Conservation (phyloP, 2,113 vertebrate genomes). For the Dolichotis patagonum region DNA sequence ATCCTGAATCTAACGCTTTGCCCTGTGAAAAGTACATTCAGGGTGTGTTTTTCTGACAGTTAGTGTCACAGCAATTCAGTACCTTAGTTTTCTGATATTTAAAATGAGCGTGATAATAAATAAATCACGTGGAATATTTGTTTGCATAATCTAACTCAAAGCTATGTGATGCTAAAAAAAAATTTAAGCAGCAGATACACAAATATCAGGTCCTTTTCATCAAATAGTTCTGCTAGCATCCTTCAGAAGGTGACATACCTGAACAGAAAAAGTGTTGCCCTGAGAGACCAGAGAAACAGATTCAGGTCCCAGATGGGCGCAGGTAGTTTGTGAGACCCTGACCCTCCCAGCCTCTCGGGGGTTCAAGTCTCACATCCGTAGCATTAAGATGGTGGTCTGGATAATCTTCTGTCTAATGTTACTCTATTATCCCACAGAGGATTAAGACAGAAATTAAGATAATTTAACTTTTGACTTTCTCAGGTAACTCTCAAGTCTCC, state of each 20-base stretch:
- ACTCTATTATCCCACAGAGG: not conserved
- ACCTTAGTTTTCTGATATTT: not conserved
- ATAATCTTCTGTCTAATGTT: not conserved
- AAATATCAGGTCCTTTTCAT: constrained; percentile 34
- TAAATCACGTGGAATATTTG: not conserved
- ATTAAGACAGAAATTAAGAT: not conserved
- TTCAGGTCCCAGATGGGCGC: not conserved
- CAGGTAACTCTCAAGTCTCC: not conserved
- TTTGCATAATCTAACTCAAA: constrained; percentile 27
- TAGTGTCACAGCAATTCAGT: not conserved
- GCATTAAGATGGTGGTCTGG: not conserved
- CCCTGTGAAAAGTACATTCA: not conserved
- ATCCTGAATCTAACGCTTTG: not conserved
- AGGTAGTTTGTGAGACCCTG: not conserved
- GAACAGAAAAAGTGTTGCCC: not conserved
- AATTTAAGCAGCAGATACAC: not conserved
- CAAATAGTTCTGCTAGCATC: not conserved
- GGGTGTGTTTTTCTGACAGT: not conserved
- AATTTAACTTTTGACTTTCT: constrained; percentile 41
- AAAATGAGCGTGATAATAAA: not conserved
- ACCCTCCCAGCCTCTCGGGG: not conserved
- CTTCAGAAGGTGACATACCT: not conserved
- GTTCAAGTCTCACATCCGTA: not conserved
- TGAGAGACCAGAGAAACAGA: not conserved
- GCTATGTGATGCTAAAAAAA: not conserved